Conservation (phyloP, 2,888 invertebrate species). For the Lasius platythorax region DNA sequence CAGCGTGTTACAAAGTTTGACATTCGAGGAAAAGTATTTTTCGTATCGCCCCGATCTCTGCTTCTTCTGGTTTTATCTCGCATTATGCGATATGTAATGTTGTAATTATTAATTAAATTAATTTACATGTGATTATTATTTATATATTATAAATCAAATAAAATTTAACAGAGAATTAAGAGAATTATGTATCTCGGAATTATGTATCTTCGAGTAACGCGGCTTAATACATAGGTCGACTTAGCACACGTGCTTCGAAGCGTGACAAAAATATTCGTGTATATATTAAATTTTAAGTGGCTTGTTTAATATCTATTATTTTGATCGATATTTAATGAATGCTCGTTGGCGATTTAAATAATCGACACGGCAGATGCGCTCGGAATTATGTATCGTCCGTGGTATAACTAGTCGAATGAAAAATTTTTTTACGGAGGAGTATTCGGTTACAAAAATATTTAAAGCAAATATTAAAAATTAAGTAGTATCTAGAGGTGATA, state of each 20-base stretch:
- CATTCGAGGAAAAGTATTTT: neutral
- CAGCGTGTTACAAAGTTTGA: neutral
- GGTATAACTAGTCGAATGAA: too few species aligned
- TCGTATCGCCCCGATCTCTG: neutral
- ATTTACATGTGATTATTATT: too few species aligned
- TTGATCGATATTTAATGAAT: neutral
- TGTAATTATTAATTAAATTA: too few species aligned
- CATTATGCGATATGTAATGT: too few species aligned
- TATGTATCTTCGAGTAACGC: neutral
- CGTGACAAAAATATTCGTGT: neutral
- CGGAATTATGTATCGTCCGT: too few species aligned
- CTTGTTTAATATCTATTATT: slow-evolving; percentile 13
- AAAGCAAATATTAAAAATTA: neutral
- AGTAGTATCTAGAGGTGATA: neutral
- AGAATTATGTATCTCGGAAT: neutral
- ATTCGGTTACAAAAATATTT: neutral
- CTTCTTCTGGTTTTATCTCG: too few species aligned
- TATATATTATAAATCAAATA: too few species aligned
- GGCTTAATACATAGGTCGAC: neutral
- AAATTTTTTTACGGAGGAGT: too few species aligned
- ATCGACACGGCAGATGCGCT: too few species aligned
- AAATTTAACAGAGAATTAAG: too few species aligned
- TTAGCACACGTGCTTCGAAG: neutral
- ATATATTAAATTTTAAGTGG: slow-evolving; percentile 3
- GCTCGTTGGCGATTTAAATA: too few species aligned